A percentile compares a stretch with the other conserved stretches of the same genome.
phyloP scores from a whole-genome alignment of 2,113 vertebrate species.

The Callaeas wilsoni region DNA sequence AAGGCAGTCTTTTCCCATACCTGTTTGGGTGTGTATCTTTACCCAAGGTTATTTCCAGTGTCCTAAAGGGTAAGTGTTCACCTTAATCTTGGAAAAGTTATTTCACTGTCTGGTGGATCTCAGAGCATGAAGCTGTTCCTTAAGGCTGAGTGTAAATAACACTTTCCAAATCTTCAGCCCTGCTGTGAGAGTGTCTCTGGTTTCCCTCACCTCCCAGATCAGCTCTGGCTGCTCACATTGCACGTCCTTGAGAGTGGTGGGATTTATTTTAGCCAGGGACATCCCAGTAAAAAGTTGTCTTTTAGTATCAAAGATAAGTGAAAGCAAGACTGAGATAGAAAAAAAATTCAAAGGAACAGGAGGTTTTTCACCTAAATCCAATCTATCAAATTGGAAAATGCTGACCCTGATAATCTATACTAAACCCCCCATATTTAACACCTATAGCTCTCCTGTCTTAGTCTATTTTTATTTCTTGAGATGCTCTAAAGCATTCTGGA shows the following conservation, averaged over 20 bases:
- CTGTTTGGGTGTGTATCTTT: background rate
- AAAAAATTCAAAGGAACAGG: fast-evolving
- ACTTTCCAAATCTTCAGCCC: background rate
- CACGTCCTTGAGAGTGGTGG: background rate
- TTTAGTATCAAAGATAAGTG: background rate
- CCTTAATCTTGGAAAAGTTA: background rate
- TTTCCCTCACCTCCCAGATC: background rate
- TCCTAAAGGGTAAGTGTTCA: background rate
- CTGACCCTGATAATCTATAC: background rate
- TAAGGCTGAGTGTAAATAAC: background rate
- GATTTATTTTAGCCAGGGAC: background rate
- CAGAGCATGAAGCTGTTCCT: background rate
- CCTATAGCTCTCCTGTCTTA: background rate
- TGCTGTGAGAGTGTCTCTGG: background rate
- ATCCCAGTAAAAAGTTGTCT: background rate
- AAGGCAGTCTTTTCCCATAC: background rate
- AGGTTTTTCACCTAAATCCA: background rate
- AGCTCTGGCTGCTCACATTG: background rate
- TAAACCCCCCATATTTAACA: background rate
- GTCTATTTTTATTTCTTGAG: background rate
- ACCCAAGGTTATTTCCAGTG: background rate
- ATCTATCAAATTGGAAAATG: background rate
- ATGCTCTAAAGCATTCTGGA: background rate
- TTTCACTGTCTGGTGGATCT: background rate
- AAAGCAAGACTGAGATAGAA: background rate